phyloP scores from a whole-genome alignment of 2,888 invertebrate species.

The Drosophila pullipes region DNA sequence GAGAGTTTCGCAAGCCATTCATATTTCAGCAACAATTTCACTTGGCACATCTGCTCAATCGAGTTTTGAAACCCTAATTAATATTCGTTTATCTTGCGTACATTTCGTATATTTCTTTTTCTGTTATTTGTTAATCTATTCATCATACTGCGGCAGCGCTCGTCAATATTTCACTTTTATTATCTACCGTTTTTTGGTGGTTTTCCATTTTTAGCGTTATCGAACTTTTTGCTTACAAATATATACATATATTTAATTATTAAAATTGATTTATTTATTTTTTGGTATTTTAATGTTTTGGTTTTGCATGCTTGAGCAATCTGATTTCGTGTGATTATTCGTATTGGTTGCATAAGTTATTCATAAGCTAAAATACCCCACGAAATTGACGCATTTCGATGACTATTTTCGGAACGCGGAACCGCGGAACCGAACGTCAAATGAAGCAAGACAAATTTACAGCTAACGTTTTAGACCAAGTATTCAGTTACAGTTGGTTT shows the following conservation, averaged over 20 bases:
- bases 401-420: constrained; percentile 47
- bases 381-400: constrained; percentile 42
- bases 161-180: constrained; percentile 22
- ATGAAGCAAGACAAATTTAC: constrained; percentile 48
- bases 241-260: constrained; percentile 38
- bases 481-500: constrained; percentile 5
- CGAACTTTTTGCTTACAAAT: constrained; percentile 21
- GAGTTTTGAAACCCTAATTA: constrained; percentile 44
- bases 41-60: constrained; percentile 41
- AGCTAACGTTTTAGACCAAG: constrained; percentile 13
- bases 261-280: constrained; percentile 32
- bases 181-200: constrained; percentile 7
- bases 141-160: constrained; percentile 37
- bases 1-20: constrained; percentile 28
- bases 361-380: constrained; percentile 38
- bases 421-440: constrained; percentile 55
- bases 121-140: constrained; percentile 37
- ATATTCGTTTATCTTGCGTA: constrained; percentile 32
- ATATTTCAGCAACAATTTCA: constrained; percentile 37
- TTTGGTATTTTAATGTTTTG: background rate
- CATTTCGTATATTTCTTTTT: background rate
- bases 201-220: constrained; percentile 10
- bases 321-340: constrained; percentile 34
- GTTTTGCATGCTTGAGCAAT: constrained; percentile 43
- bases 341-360: constrained; percentile 42